Base-by-base conservation (phyloP, 2,797 vertebrate species). In the Knipowitschia caucasica region DNA sequence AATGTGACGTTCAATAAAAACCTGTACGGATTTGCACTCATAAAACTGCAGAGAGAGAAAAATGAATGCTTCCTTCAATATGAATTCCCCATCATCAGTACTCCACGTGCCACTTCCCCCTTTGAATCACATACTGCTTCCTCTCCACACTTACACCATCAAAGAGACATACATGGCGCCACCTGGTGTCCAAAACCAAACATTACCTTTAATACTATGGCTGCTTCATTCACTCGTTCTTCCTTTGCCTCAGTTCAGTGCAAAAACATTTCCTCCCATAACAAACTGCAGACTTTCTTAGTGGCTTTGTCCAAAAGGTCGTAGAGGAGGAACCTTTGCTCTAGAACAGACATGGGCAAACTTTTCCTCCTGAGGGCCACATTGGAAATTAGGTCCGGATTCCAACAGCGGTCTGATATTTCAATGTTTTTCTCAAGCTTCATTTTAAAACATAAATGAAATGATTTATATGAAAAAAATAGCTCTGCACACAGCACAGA, bases 261-360 rank as follows among this genome's bases (percentile, higher is more conserved):
- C 82, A 84, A 85, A 75, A 69, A 74, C 8, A 27, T 63, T 67
- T 68, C 62, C 73, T 79, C 75, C 59, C 63, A 26, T 38, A 56
- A 60, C 35, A 49, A 60, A 53, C 50, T 14, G 14, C 47, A 24
- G 3, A 30, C 53, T 75, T 58, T 58, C 61, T 26, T 38, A 70
- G 76, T 69, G 76, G 75, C 78, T 78, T 59, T 33, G 46, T 78
- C 76, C 46, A 9, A 62, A n/a, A n/a, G n/a, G n/a, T n/a, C n/a
- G n/a, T n/a, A n/a, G n/a, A n/a, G n/a, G n/a, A n/a, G n/a, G n/a
- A n/a, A n/a, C n/a, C n/a, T n/a, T n/a, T n/a, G n/a, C n/a, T n/a
- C n/a, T n/a, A n/a, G n/a, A n/a, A n/a, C n/a, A n/a, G n/a, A n/a
- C n/a, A n/a, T n/a, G n/a, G n/a, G n/a, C n/a, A n/a, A n/a, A n/a